A percentile compares a stretch with the other conserved stretches of the same genome.
phyloP scores from a whole-genome alignment of 2,888 invertebrate genomes.

The Eristalis tenax region DNA sequence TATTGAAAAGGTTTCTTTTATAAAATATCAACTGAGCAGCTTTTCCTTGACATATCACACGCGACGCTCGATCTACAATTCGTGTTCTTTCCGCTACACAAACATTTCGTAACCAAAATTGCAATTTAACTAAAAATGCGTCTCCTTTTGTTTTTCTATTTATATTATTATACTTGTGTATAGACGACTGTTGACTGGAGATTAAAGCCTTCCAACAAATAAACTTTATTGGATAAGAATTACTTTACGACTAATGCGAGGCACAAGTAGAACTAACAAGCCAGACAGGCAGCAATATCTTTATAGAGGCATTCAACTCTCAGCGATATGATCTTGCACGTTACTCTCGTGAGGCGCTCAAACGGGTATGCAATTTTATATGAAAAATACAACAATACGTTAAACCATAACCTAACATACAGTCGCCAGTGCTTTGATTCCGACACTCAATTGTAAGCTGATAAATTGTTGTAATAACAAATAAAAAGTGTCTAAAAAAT shows the following conservation, averaged over 20 bases:
- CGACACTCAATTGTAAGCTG: neutral
- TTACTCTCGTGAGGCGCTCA: neutral
- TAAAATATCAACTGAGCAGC: neutral
- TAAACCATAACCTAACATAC: neutral
- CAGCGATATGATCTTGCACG: conserved; percentile 10
- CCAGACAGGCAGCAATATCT: neutral
- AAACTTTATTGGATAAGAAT: conserved; percentile 31
- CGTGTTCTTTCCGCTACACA: neutral
- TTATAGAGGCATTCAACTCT: neutral
- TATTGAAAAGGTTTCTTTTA: neutral
- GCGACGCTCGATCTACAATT: neutral
- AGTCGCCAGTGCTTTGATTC: neutral
- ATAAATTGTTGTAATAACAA: neutral
- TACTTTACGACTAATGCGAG: conserved; percentile 18
- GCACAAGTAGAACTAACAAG: neutral
- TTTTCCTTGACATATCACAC: neutral
- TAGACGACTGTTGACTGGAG: neutral
- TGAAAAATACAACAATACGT: neutral
- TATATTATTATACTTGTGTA: conserved; percentile 12
- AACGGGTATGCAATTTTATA: neutral
- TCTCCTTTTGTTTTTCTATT: neutral
- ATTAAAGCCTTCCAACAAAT: conserved; percentile 25
- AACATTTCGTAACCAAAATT: conserved; percentile 7
- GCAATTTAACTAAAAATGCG: conserved; percentile 29
- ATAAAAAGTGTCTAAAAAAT: too few species aligned